Evolutionary conservation across 2,113 vertebrate species (phyloP).

Genomic region (Syngnathus floridae): DNA sequence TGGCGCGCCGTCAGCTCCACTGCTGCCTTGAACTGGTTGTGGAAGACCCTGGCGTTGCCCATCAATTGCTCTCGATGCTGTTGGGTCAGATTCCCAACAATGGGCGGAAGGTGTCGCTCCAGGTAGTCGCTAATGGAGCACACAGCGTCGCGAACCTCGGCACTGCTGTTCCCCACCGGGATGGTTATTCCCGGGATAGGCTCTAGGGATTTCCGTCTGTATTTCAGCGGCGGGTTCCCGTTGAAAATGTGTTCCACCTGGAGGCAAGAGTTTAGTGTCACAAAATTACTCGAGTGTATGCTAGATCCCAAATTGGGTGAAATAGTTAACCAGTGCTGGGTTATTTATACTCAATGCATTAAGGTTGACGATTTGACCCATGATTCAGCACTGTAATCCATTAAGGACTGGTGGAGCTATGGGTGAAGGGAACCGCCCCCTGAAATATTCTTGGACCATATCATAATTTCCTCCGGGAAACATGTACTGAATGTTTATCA

Average conservation of each 20-base stretch:
- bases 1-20: rapidly evolving
- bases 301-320: too few relatives aligned
- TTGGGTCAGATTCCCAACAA: background rate
- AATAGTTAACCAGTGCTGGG: too few relatives aligned
- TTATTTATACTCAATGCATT: too few relatives aligned
- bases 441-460: too few relatives aligned
- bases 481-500: too few relatives aligned
- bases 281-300: too few relatives aligned
- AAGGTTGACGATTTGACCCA: too few relatives aligned
- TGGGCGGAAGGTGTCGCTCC: background rate
- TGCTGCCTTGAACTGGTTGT: rapidly evolving
- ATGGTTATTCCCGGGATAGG: constrained; percentile 22
- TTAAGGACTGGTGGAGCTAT: too few relatives aligned
- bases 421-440: too few relatives aligned
- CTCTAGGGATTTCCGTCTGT: background rate
- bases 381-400: too few relatives aligned
- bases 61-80: rapidly evolving
- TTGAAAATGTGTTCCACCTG: constrained; percentile 6
- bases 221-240: rapidly evolving
- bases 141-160: constrained; percentile 4
- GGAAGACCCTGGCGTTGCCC: rapidly evolving
- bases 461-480: too few relatives aligned
- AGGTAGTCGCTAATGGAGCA: constrained; percentile 34
- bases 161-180: constrained; percentile 5
- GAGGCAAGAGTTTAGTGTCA: background rate